Evolutionary conservation across 2,797 vertebrate species (phyloP).

Genomic region (Vespertilio murinus): DNA sequence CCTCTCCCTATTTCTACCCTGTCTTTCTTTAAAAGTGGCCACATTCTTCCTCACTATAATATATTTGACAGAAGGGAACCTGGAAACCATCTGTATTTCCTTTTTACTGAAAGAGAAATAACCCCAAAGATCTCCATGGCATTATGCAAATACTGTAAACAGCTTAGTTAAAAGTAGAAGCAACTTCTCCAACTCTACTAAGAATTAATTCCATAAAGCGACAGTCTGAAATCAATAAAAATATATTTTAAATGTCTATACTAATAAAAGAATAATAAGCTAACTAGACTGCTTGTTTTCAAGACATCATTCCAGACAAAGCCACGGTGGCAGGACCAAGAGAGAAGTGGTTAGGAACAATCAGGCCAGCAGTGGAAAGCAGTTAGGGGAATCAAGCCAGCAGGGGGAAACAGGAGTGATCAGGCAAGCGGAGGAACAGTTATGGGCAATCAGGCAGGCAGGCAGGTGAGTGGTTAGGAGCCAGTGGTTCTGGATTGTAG

Average conservation of each 20-base stretch:
- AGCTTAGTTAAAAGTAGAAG: neutral
- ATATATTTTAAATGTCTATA: too few species aligned
- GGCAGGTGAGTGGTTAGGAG: too few species aligned
- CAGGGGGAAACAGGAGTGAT: too few species aligned
- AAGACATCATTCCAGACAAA: too few species aligned
- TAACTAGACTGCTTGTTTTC: too few species aligned
- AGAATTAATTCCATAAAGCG: neutral
- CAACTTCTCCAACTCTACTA: neutral
- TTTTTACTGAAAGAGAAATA: neutral
- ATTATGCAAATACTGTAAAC: neutral
- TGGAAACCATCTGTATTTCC: neutral
- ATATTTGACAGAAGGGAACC: neutral
- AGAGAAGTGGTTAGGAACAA: too few species aligned
- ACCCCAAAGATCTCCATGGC: neutral
- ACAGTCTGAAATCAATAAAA: neutral
- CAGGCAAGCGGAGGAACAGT: too few species aligned
- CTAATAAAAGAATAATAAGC: neutral
- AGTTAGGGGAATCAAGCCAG: too few species aligned
- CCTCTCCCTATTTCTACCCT: neutral
- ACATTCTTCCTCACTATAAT: neutral
- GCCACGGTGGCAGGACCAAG: too few species aligned
- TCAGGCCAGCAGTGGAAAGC: too few species aligned
- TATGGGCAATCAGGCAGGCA: too few species aligned
- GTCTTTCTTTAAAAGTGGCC: neutral
- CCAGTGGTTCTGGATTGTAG: too few species aligned